Base-by-base conservation (phyloP, 2,113 vertebrate species). In the Nothoprocta perdicaria region DNA sequence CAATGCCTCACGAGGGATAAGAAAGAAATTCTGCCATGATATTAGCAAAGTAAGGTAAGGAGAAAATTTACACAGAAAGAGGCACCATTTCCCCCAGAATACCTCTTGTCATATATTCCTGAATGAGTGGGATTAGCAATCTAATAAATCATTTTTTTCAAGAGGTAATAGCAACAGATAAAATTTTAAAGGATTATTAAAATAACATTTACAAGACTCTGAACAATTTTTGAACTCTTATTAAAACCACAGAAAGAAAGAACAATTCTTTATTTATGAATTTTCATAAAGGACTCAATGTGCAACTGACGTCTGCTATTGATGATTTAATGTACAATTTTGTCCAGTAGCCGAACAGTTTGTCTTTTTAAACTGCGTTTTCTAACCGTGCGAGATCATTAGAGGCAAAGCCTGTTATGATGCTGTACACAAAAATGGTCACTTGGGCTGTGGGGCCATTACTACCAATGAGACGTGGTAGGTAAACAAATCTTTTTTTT, bases 201-300 rank as follows among this genome's bases (percentile, higher is more conserved):
- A 99, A 99, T 97, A 98, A 99, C 98, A 99, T 99, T 98, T 99
- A 99, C 98, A 99, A 98, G 98, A 99, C 98, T 98, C 97, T 98
- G 98, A 98, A 98, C 98, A 98, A 98, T 98, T 97, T 97, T 96
- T 96, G 96, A 98, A 98, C 97, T 98, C 98, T 98, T 98, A 98
- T 98, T 98, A 98, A 99, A 99, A 99, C 97, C 97, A 98, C 97
- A 98, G 95, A 97, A 97, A 98, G 97, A 97, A 97, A 97, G 97
- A 98, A 97, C 96, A 94, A 97, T 97, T 98, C 93, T 97, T 98
- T 98, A 97, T 97, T 98, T 96, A 97, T 95, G 98, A 97, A 93
- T 97, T 97, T 96, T 97, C 97, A 97, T 97, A 96, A 97, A 98
- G 97, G 97, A 98, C 97, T 98, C 95, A 98, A 98, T 98, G 97